Base-by-base conservation (phyloP, 2,113 vertebrate genomes). In the Gulo gulo region DNA sequence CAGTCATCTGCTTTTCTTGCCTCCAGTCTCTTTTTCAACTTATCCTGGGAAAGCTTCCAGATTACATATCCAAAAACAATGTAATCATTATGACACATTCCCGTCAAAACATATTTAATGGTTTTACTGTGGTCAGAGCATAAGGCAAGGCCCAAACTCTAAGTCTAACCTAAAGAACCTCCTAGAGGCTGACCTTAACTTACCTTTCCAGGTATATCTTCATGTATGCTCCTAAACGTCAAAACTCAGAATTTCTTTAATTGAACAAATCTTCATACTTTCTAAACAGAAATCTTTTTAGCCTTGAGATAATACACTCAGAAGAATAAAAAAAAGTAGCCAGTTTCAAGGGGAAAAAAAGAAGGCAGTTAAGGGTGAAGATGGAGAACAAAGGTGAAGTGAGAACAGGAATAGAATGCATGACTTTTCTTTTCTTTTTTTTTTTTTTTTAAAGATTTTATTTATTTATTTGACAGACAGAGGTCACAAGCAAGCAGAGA, bases 351-450 rank as follows among this genome's bases (percentile, higher is more conserved):
- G 42, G 57, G 65, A 78, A 95, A 67, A 52, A 76, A 45, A 45
- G 9, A 82, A 9, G 24, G 7, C 59, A 65, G 18, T 50, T 81
- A 84, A 90, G 90, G 94, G 31, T 52, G 73, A 94, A 79, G 21
- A 61, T 15, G 61, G 88, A 85, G 16, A 76, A 85, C 45, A 94
- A 93, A 61, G 13, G 83, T 36, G 14, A 80, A 96, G 23, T 50
- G 67, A 61, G 13, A 80, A 29, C 20, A 39, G 36, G 71, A 65
- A 4, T 23, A 97, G 47, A 76, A 88, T 69, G 4, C 14, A 69
- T 61, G 63, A 61, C 76, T 93, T 95, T 95, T 74, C 80, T 55
- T n/a, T n/a, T n/a, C n/a, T n/a, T n/a, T n/a, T n/a, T n/a, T n/a
- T n/a, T n/a, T n/a, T n/a, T n/a, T n/a, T n/a, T n/a, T n/a, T n/a